These are phyloP conservation scores for Ostrea edulis DNA, from an alignment of 1,140 invertebrate species.

Conservation along the genomic window DNA sequence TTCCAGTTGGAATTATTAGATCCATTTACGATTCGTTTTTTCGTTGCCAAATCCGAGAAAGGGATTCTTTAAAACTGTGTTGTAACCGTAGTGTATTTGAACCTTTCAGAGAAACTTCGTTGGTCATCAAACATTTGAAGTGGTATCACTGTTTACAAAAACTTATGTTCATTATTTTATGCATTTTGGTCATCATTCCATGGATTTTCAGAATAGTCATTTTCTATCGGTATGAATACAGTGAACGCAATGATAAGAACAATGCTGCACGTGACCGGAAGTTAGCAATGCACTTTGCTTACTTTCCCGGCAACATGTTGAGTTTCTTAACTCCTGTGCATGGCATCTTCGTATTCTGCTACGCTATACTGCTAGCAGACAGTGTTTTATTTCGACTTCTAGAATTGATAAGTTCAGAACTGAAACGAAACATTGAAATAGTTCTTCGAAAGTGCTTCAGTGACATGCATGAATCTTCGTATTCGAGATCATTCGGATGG, in stretches of 20 bases:
- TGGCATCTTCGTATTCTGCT: slow-evolving; percentile 61
- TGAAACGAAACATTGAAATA: slow-evolving; percentile 42
- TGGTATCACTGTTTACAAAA: slow-evolving; percentile 55
- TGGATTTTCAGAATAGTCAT: slow-evolving; percentile 59
- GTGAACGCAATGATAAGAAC: neutral
- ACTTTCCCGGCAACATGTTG: slow-evolving; percentile 52
- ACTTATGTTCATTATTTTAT: slow-evolving; percentile 48
- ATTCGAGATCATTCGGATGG: neutral
- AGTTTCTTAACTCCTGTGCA: slow-evolving; percentile 62
- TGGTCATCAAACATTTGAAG: neutral
- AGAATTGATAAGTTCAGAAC: slow-evolving; percentile 50
- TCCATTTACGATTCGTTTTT: slow-evolving; percentile 62
- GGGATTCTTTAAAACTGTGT: slow-evolving; percentile 41
- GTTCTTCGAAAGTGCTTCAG: slow-evolving; percentile 60
- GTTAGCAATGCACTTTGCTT: slow-evolving; percentile 46
- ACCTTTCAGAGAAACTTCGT: neutral
- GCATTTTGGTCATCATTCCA: slow-evolving; percentile 51
- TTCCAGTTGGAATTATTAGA: slow-evolving; percentile 59
- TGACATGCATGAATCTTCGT: slow-evolving; percentile 62
- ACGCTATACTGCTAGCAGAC: slow-evolving; percentile 57
- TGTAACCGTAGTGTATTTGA: slow-evolving; percentile 50
- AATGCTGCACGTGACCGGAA: neutral
- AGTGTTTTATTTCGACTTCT: slow-evolving; percentile 57
- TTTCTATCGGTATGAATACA: slow-evolving; percentile 59
- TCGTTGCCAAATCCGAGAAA: slow-evolving; percentile 61